Conservation (phyloP, 2,888 invertebrate species). For the Polyommatus icarus region DNA sequence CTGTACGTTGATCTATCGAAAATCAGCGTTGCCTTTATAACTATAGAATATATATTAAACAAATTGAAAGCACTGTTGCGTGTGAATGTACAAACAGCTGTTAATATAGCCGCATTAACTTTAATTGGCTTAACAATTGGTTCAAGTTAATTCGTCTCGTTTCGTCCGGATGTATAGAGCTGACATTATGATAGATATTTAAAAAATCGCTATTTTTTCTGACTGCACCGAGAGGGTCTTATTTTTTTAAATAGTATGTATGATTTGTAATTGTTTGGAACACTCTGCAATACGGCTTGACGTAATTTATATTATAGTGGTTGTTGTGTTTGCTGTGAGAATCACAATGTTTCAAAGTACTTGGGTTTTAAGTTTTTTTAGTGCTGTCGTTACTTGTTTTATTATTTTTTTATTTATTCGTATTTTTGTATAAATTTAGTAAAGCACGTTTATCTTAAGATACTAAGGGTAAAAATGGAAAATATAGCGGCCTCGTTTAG, state of each 20-base stretch:
- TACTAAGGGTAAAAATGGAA: neutral
- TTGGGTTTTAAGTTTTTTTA: too few species aligned
- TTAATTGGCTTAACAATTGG: constrained; percentile 61
- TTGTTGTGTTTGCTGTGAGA: too few species aligned
- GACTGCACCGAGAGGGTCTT: neutral
- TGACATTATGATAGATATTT: constrained; percentile 31
- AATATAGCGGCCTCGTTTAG: neutral
- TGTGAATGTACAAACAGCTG: constrained; percentile 46
- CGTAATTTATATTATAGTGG: too few species aligned
- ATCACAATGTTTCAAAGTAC: too few species aligned
- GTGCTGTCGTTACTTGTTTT: neutral
- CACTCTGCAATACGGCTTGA: too few species aligned
- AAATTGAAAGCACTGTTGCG: constrained; percentile 32
- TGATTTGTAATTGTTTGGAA: neutral
- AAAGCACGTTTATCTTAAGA: neutral
- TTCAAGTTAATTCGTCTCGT: constrained; percentile 44
- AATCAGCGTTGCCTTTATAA: neutral
- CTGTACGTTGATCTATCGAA: too few species aligned
- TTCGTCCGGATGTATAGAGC: constrained; percentile 39
- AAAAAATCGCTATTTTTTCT: neutral
- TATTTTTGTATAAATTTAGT: neutral
- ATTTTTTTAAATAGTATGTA: neutral
- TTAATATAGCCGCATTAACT: constrained; percentile 44
- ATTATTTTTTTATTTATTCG: neutral
- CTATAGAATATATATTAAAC: neutral